Evolutionary conservation across 1,140 invertebrate genomes (phyloP).

Genomic region (Drusus annulatus): DNA sequence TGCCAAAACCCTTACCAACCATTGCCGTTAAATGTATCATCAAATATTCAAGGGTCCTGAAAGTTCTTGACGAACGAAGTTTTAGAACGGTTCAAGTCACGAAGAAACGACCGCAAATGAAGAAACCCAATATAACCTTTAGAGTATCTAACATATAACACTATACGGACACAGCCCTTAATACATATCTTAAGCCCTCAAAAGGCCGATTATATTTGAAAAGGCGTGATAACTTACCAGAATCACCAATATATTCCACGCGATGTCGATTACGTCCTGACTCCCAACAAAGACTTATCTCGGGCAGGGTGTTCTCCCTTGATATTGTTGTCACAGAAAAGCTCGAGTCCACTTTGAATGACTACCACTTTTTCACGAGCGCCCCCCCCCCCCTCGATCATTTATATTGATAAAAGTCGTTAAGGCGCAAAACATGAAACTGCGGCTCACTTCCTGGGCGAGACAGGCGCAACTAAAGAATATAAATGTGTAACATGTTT

Average conservation of each 20-base stretch:
- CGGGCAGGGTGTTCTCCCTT: neutral
- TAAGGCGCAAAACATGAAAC: conserved; percentile 43
- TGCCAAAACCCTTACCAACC: no score
- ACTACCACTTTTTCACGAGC: conserved; percentile 31
- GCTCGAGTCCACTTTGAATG: conserved; percentile 13
- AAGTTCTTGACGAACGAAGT: no score
- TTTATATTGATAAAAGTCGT: conserved; percentile 48
- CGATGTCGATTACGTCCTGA: conserved; percentile 16
- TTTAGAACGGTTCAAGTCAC: no score
- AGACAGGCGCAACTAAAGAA: conserved; percentile 28
- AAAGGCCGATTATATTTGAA: neutral
- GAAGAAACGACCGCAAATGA: no score
- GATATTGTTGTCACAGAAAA: neutral
- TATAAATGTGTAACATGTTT: neutral
- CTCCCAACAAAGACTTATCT: neutral
- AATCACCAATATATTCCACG: neutral
- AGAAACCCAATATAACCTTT: no score
- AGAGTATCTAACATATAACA: no score
- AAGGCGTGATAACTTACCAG: neutral
- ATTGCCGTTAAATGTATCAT: no score
- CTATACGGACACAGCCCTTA: no score
- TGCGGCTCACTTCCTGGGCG: conserved; percentile 20
- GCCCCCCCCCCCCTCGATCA: conserved; percentile 21
- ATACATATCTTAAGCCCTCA: neutral
- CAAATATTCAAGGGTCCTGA: no score